Percentiles rank a stretch among this genome's conserved stretches.
These are phyloP conservation scores for Heteractis magnifica DNA, from an alignment of 92 coral and sea anemone genomes.

Conservation along the genomic window DNA sequence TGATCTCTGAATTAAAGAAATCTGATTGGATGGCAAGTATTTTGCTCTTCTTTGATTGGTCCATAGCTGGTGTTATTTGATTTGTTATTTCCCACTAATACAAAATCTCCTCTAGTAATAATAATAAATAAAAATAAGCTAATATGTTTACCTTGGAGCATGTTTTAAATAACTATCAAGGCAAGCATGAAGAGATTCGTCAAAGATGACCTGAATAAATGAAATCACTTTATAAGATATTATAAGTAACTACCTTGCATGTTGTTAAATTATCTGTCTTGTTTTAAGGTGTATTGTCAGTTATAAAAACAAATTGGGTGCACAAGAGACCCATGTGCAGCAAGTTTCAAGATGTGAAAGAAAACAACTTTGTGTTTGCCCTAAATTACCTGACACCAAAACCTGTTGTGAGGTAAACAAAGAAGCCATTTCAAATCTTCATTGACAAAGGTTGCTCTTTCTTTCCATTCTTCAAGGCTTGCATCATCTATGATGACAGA, in stretches of 20 bases:
- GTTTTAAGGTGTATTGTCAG: no score
- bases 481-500: conserved; percentile 49
- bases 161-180: conserved; percentile 75
- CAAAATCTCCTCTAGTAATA: no score
- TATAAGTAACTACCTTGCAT: neutral
- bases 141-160: conserved; percentile 73
- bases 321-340: neutral
- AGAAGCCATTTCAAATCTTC: conserved; percentile 85
- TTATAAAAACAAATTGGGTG: no score
- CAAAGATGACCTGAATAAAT: conserved; percentile 77
- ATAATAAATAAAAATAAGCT: no score
- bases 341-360: neutral
- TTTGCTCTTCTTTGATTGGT: no score
- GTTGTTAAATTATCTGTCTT: no score
- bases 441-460: conserved; percentile 64
- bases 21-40: no score
- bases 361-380: neutral
- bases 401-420: conserved; percentile 75
- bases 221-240: neutral
- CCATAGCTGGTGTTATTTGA: no score
- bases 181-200: conserved; percentile 74
- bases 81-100: no score
- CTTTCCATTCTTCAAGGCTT: conserved; percentile 82
- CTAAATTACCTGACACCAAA: conserved; percentile 85
- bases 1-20: no score